These are phyloP conservation scores for Drosophila maculinotata DNA, from an alignment of 2,888 invertebrate species.

Conservation along the genomic window DNA sequence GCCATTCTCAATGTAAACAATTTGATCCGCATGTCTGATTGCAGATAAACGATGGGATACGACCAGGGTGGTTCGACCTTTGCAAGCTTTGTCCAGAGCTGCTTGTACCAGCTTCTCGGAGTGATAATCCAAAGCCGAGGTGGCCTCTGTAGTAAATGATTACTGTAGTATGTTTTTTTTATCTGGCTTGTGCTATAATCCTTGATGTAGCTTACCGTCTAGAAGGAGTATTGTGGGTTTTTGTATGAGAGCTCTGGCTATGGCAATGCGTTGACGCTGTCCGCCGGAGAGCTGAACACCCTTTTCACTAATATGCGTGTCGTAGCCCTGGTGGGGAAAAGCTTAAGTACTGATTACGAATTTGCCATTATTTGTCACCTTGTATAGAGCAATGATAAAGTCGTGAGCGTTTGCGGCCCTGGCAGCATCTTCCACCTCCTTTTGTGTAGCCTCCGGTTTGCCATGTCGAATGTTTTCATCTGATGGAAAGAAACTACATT, in stretches of 20 bases:
- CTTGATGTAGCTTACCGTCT: conserved; percentile 84
- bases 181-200: no score
- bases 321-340: conserved; percentile 87
- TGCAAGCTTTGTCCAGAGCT: conserved; percentile 91
- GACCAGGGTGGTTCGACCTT: conserved; percentile 90
- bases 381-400: conserved; percentile 90
- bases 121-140: conserved; percentile 92
- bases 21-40: conserved; percentile 89
- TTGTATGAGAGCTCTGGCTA: conserved; percentile 91
- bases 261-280: conserved; percentile 91
- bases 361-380: no score
- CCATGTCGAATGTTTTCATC: conserved; percentile 90
- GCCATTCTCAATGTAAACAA: conserved; percentile 90
- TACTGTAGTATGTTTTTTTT: not conserved
- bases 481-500: conserved; percentile 6
- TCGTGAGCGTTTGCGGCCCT: conserved; percentile 91
- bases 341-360: not conserved
- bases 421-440: conserved; percentile 89
- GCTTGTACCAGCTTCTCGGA: conserved; percentile 92
- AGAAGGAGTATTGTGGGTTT: conserved; percentile 90
- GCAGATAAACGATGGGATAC: conserved; percentile 90
- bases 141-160: conserved; percentile 87
- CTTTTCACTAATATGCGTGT: conserved; percentile 91
- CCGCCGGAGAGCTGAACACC: conserved; percentile 93
- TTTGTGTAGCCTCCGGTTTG: conserved; percentile 88